Evolutionary conservation across 2,888 invertebrate species (phyloP).

Genomic region (Patella ulyssiponensis): DNA sequence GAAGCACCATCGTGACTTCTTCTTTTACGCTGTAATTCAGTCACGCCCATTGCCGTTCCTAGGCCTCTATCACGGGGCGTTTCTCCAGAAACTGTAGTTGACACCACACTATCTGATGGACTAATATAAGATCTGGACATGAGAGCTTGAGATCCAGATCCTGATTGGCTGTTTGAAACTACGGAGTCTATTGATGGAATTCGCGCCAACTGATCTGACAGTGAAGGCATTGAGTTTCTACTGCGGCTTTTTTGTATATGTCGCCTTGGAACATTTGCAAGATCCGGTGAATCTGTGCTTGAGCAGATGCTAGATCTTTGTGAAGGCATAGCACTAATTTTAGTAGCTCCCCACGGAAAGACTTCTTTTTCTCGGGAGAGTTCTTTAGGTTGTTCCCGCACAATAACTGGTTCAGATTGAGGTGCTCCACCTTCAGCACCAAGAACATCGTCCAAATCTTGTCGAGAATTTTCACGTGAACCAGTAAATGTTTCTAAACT

Average conservation of each 20-base stretch:
- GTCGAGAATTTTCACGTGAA: conserved; percentile 50
- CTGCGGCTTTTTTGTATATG: conserved; percentile 10
- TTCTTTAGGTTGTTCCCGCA: not conserved
- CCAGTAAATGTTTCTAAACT: conserved; percentile 64
- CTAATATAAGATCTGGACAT: conserved; percentile 7
- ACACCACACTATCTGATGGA: not conserved
- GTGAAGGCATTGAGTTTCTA: conserved; percentile 26
- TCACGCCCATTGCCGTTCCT: conserved; percentile 34
- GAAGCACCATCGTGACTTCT: conserved; percentile 16
- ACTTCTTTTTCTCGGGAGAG: conserved; percentile 31
- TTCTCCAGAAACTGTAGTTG: not conserved
- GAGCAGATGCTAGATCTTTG: not conserved
- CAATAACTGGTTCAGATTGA: conserved; percentile 36
- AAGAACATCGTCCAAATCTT: conserved; percentile 32
- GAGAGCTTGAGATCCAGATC: conserved; percentile 14
- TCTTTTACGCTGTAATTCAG: not conserved
- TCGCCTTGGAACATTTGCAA: conserved; percentile 14
- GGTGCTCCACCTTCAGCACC: conserved; percentile 33
- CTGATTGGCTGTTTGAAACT: conserved; percentile 26
- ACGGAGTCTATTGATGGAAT: conserved; percentile 48
- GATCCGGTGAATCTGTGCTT: conserved; percentile 12
- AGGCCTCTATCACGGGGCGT: conserved; percentile 34
- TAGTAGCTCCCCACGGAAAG: conserved; percentile 39
- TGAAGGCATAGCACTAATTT: not conserved
- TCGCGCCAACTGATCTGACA: conserved; percentile 42